phyloP scores from a whole-genome alignment of 2,888 invertebrate species.

The Caenorhabditis parvicauda region DNA sequence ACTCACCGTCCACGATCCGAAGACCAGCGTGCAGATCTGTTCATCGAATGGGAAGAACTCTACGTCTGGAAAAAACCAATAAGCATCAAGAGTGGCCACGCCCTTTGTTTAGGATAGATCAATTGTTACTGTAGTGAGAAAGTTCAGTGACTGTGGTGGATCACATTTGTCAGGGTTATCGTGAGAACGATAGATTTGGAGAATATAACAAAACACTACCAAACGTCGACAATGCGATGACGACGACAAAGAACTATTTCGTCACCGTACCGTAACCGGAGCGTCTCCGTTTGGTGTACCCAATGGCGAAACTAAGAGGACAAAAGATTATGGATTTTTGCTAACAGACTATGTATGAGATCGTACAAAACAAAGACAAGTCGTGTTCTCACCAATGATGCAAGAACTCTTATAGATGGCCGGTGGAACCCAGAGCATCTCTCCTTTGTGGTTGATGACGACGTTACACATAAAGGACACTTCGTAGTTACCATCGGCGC shows the following conservation, averaged over 20 bases:
- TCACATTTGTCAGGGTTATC: too few relatives aligned
- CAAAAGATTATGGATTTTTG: neutral
- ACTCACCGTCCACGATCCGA: constrained; percentile 57
- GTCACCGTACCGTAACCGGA: too few relatives aligned
- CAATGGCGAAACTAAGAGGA: too few relatives aligned
- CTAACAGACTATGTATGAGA: neutral
- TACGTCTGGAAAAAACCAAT: constrained; percentile 70
- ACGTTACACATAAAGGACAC: constrained; percentile 97
- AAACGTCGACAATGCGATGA: too few relatives aligned
- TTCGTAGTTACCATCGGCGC: constrained; percentile 99
- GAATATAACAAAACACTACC: neutral
- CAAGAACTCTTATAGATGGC: constrained; percentile 99
- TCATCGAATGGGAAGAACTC: constrained; percentile 89
- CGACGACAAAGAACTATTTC: too few relatives aligned
- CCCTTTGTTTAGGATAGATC: too few relatives aligned
- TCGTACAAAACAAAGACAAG: neutral
- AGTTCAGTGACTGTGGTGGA: too few relatives aligned
- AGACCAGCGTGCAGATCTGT: constrained; percentile 56
- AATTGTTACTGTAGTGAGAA: too few relatives aligned
- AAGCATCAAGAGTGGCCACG: too few relatives aligned
- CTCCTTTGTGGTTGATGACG: constrained; percentile 87
- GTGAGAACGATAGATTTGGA: too few relatives aligned
- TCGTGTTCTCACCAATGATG: constrained; percentile 82
- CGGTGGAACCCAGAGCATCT: constrained; percentile 97
- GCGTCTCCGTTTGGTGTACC: too few relatives aligned